These are phyloP conservation scores for Nothobranchius kuhntae DNA, from an alignment of 2,113 vertebrate genomes.

Conservation along the genomic window DNA sequence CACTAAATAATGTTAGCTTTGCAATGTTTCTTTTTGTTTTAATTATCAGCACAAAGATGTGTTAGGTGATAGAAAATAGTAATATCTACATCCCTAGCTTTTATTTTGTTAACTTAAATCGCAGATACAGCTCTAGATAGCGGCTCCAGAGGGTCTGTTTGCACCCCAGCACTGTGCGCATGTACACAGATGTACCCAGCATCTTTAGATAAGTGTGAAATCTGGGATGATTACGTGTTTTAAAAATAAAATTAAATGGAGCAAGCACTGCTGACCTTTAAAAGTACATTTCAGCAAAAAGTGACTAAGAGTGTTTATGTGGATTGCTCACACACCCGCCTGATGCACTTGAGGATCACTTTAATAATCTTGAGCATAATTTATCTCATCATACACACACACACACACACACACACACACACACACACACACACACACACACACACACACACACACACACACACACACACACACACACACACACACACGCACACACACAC, in stretches of 20 bases:
- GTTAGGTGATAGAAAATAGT: no score
- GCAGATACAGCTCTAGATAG: no score
- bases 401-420: constrained; percentile 5
- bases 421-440: constrained; percentile 1
- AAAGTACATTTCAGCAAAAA: background rate
- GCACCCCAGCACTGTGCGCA: no score
- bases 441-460: constrained; percentile 1
- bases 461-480: constrained; percentile 19
- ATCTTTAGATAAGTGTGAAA: constrained; percentile 6
- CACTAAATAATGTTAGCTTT: no score
- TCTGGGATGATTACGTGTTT: background rate
- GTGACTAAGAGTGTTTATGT: constrained; percentile 11
- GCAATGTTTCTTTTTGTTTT: no score
- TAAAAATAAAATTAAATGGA: background rate
- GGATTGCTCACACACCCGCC: background rate
- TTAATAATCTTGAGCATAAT: constrained; percentile 17
- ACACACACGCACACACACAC: constrained; percentile 5
- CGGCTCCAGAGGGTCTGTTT: no score
- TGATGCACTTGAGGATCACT: constrained; percentile 11
- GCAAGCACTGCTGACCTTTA: background rate
- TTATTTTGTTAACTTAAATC: no score
- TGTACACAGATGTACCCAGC: no score
- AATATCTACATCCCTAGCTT: no score
- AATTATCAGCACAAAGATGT: no score
- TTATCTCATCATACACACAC: constrained; percentile 16